Percentiles rank a stretch among this genome's conserved stretches.
These are phyloP conservation scores for Vireo griseus DNA, from an alignment of 2,797 vertebrate species.

Conservation along the genomic window DNA sequence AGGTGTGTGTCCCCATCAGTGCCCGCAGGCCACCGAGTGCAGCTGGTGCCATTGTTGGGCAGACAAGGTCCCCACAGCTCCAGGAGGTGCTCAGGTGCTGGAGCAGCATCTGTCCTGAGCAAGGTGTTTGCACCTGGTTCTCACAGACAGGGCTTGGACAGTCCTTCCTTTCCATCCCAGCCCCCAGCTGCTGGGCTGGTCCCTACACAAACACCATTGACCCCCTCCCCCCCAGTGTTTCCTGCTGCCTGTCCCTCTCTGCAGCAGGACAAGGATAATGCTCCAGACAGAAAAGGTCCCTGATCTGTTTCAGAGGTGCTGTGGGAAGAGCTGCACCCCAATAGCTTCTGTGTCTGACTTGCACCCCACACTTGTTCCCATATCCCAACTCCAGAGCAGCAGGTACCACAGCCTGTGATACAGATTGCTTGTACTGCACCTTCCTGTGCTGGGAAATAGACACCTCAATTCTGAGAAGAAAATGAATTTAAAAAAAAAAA, in stretches of 20 bases:
- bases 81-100: neutral
- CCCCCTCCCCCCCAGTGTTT: neutral
- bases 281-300: neutral
- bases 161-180: neutral
- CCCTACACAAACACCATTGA: neutral
- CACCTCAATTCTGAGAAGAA: neutral
- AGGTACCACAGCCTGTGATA: neutral
- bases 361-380: neutral
- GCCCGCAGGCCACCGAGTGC: rapidly evolving
- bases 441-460: neutral
- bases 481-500: neutral
- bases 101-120: neutral
- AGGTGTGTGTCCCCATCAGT: neutral
- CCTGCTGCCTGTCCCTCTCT: neutral
- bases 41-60: neutral
- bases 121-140: neutral
- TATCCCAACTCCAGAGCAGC: neutral
- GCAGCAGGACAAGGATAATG: neutral
- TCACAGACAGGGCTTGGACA: neutral
- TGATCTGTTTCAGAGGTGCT: neutral
- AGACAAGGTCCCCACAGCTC: rapidly evolving
- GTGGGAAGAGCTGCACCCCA: neutral
- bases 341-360: neutral
- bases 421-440: neutral
- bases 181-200: neutral